Evolutionary conservation across 2,113 vertebrate genomes (phyloP).

Genomic region (Xenus cinereus): DNA sequence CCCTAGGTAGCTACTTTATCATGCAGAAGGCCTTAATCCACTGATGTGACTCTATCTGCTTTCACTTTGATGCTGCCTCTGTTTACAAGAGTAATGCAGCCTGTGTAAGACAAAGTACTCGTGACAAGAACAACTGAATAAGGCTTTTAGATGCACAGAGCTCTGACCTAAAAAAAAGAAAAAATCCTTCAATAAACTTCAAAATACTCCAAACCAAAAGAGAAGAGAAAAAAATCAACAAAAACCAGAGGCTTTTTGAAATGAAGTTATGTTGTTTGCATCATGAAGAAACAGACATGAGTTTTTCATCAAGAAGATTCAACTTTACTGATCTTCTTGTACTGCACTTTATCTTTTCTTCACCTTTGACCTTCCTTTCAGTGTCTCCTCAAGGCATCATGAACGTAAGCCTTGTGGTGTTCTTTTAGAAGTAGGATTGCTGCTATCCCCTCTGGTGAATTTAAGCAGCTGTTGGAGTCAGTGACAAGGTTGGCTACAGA

Average conservation of each 20-base stretch:
- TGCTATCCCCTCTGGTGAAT: constrained; percentile 84
- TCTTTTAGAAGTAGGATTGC: constrained; percentile 91
- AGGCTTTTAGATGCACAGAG: constrained; percentile 89
- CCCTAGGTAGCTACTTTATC: constrained; percentile 99
- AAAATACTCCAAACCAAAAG: constrained; percentile 66
- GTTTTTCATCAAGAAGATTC: constrained; percentile 83
- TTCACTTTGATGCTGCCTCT: constrained; percentile 93
- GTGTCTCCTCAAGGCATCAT: constrained; percentile 86
- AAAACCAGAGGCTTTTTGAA: constrained; percentile 81
- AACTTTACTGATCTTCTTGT: constrained; percentile 94
- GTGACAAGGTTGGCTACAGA: constrained; percentile 89
- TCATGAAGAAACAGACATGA: constrained; percentile 74
- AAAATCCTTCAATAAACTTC: constrained; percentile 71
- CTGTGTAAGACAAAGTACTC: constrained; percentile 98
- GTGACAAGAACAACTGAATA: constrained; percentile 95
- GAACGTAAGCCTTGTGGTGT: constrained; percentile 89
- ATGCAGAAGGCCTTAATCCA: constrained; percentile 99
- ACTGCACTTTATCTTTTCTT: constrained; percentile 93
- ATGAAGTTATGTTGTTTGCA: constrained; percentile 78
- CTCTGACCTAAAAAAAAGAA: constrained; percentile 80
- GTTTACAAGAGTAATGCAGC: constrained; percentile 90
- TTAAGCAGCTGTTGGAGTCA: constrained; percentile 90
- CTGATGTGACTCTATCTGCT: constrained; percentile 95
- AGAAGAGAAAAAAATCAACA: constrained; percentile 57
- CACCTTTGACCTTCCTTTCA: constrained; percentile 93